Evolutionary conservation across 2,888 invertebrate genomes (phyloP), one percentile per base, ranked within the genome.

Genomic region (Tyria jacobaeae): DNA sequence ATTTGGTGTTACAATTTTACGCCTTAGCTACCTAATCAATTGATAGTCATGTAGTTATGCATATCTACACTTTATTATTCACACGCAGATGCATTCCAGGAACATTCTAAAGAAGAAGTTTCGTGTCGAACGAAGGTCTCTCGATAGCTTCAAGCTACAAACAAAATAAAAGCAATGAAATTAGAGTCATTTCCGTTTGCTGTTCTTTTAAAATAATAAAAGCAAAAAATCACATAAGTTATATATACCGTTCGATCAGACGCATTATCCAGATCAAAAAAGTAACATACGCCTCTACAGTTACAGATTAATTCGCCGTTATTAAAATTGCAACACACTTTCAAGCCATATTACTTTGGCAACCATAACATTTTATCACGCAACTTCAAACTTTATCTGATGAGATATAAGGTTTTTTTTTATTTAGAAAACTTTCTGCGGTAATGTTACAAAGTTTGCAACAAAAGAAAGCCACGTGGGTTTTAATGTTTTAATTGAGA

Each of bases 381-480:
- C 34, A 21, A 73, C 15, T 60, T 37, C 63, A 39, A 49, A n/a
- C 68, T 62, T 49, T 76, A 70, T 60, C 1, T 0, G n/a, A 5
- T 17, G 1, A 0, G 0, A 0, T 0, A 49, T 35, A 66, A 63
- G 37, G 34, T 54, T 49, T 15, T 0, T 4, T 25, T 37, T 15
- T 0, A 7, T 25, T 37, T 47, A 1, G 17, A 17, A 37, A 21
- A 6, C 17, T 12, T 56, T 62, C 58, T 53, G 5, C 58, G 61
- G 61, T 53, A 17, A 31, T 21, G 9, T 41, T 58, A 2, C 31
- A 24, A 48, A 56, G 51, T 62, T 24, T 57, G 68, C 49, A 55
- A 68, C 48, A 66, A 69, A 68, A 78, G 77, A 82, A 81, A 81
- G 74, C 63, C 73, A 74, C 68, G 79, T 78, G 76, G 74, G 68